Conservation (phyloP, 2,888 invertebrate species). For the Andricus quercusramuli region DNA sequence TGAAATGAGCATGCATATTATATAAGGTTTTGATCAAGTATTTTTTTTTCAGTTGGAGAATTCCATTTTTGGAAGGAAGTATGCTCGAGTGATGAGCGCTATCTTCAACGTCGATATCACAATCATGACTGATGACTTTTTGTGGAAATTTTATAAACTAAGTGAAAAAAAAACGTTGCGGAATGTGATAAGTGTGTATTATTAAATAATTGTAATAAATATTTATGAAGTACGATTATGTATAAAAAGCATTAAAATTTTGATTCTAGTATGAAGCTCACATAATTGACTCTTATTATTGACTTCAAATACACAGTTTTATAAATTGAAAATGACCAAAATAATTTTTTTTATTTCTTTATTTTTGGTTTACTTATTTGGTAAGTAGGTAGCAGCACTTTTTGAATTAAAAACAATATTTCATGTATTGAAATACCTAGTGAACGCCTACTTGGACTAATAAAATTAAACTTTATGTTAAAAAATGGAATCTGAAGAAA, state of each 20-base stretch:
- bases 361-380: no score
- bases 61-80: background rate
- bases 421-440: no score
- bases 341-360: background rate
- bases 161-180: background rate
- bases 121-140: conserved; percentile 3
- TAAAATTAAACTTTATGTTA: no score
- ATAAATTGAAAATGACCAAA: background rate
- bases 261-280: background rate
- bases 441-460: no score
- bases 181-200: conserved; percentile 23
- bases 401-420: no score
- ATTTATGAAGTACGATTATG: background rate
- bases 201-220: background rate
- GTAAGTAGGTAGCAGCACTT: no score
- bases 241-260: conserved; percentile 25
- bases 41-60: conserved; percentile 9
- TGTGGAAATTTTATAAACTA: conserved; percentile 5
- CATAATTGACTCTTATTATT: background rate
- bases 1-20: no score
- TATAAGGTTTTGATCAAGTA: no score
- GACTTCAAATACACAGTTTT: background rate
- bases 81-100: conserved; percentile 3
- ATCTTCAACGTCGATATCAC: background rate
- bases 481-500: no score